Conservation (phyloP, 2,113 vertebrate species). For the Ptychochromis oligacanthus region DNA sequence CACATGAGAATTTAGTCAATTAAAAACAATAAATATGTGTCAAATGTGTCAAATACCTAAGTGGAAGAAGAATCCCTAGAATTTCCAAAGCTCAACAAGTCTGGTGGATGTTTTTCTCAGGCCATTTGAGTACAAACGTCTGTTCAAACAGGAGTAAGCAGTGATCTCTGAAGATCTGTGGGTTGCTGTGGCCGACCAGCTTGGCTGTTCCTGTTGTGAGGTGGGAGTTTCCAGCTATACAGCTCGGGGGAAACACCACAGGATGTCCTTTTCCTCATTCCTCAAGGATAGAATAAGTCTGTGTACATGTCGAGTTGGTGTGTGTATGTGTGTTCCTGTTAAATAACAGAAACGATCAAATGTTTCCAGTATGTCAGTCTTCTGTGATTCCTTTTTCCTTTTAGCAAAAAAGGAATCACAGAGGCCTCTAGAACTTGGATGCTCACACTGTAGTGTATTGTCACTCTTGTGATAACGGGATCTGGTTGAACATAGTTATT, state of each 20-base stretch:
- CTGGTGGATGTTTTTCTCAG: neutral
- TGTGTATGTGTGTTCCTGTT: neutral
- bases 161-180: neutral
- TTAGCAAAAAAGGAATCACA: neutral
- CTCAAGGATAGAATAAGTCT: constrained; percentile 50
- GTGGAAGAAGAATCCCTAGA: neutral
- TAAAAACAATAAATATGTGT: neutral
- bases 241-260: constrained; percentile 73
- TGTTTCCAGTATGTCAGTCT: neutral
- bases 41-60: accelerated
- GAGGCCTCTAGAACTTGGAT: neutral
- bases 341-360: neutral
- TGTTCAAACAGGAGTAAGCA: neutral
- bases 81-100: neutral
- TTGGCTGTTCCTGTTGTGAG: constrained; percentile 71
- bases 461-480: neutral
- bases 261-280: constrained; percentile 78
- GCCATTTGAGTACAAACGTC: neutral
- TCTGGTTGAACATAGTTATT: neutral
- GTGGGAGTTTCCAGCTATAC: constrained; percentile 77
- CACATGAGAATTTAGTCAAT: neutral
- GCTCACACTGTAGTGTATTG: neutral
- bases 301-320: neutral
- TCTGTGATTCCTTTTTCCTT: neutral
- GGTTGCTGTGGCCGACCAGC: neutral